Conservation (phyloP, 92 coral and sea anemone species). For the Nematostella vectensis region DNA sequence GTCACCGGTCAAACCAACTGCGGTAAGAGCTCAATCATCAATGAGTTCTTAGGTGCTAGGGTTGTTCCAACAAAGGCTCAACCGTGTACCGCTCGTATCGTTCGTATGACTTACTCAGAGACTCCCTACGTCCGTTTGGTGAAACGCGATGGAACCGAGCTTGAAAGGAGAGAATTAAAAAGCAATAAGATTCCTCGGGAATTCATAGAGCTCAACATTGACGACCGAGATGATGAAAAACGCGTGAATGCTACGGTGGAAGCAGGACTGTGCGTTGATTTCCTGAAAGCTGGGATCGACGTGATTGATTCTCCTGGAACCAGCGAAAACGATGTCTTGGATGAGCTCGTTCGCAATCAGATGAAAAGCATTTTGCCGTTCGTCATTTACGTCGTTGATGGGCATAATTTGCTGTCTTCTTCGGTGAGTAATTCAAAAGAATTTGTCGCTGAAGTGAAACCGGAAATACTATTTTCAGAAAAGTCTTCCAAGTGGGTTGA, state of each 20-base stretch:
- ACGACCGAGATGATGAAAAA: constrained; percentile 37
- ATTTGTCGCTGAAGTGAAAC: background rate
- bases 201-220: constrained; percentile 33
- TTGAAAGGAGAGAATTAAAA: constrained; percentile 11
- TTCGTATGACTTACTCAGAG: constrained; percentile 44
- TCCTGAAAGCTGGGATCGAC: constrained; percentile 52
- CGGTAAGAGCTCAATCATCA: constrained; percentile 65
- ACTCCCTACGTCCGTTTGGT: constrained; percentile 34
- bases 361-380: constrained; percentile 44
- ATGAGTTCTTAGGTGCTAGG: constrained; percentile 40
- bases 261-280: constrained; percentile 37
- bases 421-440: constrained; percentile 25
- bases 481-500: no score
- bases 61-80: constrained; percentile 53
- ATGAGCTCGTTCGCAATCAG: constrained; percentile 46
- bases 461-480: background rate
- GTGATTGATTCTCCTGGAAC: constrained; percentile 62
- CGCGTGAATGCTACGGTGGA: constrained; percentile 44
- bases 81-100: constrained; percentile 63
- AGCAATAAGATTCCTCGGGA: constrained; percentile 42
- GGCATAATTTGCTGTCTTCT: constrained; percentile 45
- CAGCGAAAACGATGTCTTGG: constrained; percentile 47
- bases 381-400: constrained; percentile 55
- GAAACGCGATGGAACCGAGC: constrained; percentile 7
- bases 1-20: constrained; percentile 67